phyloP scores from a whole-genome alignment of 1,140 invertebrate genomes.

The Notospermus geniculatus region DNA sequence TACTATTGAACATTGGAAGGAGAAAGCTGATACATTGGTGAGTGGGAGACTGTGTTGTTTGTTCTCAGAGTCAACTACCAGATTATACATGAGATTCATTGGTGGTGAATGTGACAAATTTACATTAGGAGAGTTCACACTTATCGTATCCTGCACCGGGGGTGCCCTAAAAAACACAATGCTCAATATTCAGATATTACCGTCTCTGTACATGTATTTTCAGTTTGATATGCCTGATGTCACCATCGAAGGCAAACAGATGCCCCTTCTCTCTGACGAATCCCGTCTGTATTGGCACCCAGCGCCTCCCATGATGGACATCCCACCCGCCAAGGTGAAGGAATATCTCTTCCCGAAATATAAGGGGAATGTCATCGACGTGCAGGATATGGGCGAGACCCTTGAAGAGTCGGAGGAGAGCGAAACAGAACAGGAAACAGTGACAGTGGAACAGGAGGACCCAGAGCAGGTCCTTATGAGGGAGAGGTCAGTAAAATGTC shows the following conservation, averaged over 20 bases:
- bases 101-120: too few species aligned
- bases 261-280: slow-evolving; percentile 36
- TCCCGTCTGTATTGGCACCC: slow-evolving; percentile 51
- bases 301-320: slow-evolving; percentile 53
- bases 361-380: slow-evolving; percentile 24
- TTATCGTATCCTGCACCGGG: too few species aligned
- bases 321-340: slow-evolving; percentile 45
- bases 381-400: neutral
- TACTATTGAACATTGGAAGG: slow-evolving; percentile 37
- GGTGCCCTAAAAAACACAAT: too few species aligned
- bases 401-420: slow-evolving; percentile 31
- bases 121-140: too few species aligned
- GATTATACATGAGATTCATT: too few species aligned
- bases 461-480: slow-evolving; percentile 20
- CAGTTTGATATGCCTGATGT: slow-evolving; percentile 30
- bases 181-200: neutral
- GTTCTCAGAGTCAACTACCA: too few species aligned
- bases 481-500: slow-evolving; percentile 13
- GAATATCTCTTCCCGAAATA: slow-evolving; percentile 50
- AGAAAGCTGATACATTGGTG: slow-evolving; percentile 42
- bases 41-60: slow-evolving; percentile 14
- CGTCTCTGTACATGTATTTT: slow-evolving; percentile 6
- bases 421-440: slow-evolving; percentile 16
- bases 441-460: slow-evolving; percentile 27
- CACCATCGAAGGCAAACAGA: slow-evolving; percentile 29